Evolutionary conservation across 2,888 invertebrate species (phyloP), one percentile per base, ranked within the genome.

Genomic region (Tachina fera): DNA sequence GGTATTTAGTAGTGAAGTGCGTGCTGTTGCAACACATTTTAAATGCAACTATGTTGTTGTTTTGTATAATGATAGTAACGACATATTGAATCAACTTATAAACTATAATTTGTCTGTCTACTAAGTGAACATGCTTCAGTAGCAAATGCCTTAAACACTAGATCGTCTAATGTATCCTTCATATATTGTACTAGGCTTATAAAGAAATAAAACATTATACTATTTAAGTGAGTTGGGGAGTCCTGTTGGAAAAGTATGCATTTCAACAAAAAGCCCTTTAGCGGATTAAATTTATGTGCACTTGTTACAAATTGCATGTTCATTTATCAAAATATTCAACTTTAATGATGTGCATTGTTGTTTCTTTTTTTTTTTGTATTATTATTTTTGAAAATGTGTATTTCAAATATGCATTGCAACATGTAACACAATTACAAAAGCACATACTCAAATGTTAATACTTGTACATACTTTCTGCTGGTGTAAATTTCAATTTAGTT

Each of bases 241-340:
- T 47, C 6, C 58, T 67, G 19, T 76, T 14, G 31, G 6, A 5
- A 51, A 63, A 49, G n/a, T 16, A 39, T 16, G 41, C 19, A 53
- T 43, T 53, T 22, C n/a, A 65, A 45, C 45, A 56, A 31, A 53
- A 78, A 43, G 31, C 6, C 19, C 31, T 63, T 63, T 56, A 39
- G 14, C 47, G 56, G 16, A 51, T 60, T 67, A 41, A 77, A 77
- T 76, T 61, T 58, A 65, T 72, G 61, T 53, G 9, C 61, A 61
- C 80, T 72, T 78, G 77, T 77, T 71, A 71, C 76, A 65, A 75
- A 65, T 82, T 86, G 82, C 85, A 75, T 86, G 85, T 82, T 77
- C 58, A 63, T 65, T 65, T 71, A 76, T 76, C 63, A 65, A 65
- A 63, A 71, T 22, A 47, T 63, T 70, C 68, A 70, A 70, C 47